Evolutionary conservation across 1,140 invertebrate genomes (phyloP).

Genomic region (Laupala kohalensis): DNA sequence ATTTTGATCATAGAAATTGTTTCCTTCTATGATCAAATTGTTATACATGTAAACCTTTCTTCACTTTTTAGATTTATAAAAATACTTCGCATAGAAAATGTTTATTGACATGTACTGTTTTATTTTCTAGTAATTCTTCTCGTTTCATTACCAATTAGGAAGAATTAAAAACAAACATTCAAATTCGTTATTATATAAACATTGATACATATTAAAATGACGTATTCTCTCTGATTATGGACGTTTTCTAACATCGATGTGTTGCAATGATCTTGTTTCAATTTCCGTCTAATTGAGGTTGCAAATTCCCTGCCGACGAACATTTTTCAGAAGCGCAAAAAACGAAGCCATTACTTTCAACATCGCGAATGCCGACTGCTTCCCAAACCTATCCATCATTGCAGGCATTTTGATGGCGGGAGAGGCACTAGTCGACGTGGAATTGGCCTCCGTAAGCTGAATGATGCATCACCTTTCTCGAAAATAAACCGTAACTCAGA

Average conservation of each 20-base stretch:
- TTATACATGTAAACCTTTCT: no score
- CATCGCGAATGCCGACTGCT: not conserved
- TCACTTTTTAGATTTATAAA: no score
- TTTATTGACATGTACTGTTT: no score
- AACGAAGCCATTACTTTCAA: not conserved
- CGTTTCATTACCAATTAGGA: no score
- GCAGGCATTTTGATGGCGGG: not conserved
- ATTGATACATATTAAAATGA: no score
- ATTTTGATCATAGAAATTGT: no score
- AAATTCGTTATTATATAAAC: no score
- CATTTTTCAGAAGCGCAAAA: not conserved
- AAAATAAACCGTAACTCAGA: not conserved
- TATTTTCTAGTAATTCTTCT: no score
- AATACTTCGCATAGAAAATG: no score
- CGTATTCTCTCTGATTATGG: not conserved
- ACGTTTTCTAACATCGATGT: not conserved
- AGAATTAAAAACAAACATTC: no score
- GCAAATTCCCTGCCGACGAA: not conserved
- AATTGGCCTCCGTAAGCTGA: not conserved
- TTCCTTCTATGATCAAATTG: no score
- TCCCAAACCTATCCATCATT: not conserved
- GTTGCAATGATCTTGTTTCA: not conserved
- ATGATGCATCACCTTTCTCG: not conserved
- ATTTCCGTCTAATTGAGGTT: no score
- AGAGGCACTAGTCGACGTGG: not conserved